Evolutionary conservation across 2,113 vertebrate genomes (phyloP).

Genomic region (Eira barbara): DNA sequence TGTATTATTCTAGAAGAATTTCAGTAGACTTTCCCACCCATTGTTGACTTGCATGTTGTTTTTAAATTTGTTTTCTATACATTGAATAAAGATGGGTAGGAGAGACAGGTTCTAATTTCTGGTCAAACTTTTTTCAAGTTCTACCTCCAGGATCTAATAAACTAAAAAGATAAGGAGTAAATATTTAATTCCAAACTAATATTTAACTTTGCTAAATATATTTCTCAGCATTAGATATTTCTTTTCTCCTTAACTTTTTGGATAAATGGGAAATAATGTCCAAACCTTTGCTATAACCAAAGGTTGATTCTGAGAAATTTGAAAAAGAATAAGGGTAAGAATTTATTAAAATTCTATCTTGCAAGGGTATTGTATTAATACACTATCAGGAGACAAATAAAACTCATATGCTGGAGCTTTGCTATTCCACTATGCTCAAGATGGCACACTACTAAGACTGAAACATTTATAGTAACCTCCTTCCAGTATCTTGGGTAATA

Average conservation of each 20-base stretch:
- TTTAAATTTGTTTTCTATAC: not conserved
- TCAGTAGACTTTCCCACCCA: not conserved
- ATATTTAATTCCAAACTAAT: not conserved
- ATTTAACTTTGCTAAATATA: constrained; percentile 1
- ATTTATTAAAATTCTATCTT: constrained; percentile 7
- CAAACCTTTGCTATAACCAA: not conserved
- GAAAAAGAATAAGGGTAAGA: not conserved
- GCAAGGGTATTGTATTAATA: constrained; percentile 15
- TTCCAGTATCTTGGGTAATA: not conserved
- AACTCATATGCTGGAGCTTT: not conserved
- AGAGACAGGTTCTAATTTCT: not conserved
- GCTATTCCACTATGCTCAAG: not conserved
- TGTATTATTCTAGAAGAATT: not conserved
- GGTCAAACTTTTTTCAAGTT: not conserved
- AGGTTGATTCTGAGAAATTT: not conserved
- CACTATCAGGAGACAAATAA: constrained; percentile 26
- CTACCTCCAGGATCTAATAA: not conserved
- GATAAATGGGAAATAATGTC: not conserved
- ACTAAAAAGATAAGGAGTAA: not conserved
- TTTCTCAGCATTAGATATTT: not conserved
- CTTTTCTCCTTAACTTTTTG: not conserved
- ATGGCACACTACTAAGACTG: not conserved
- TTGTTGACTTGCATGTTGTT: not conserved
- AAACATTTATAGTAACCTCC: not conserved
- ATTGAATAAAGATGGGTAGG: not conserved